These are phyloP conservation scores for Hymenopus coronatus DNA, from an alignment of 2,888 invertebrate genomes.

Conservation along the genomic window DNA sequence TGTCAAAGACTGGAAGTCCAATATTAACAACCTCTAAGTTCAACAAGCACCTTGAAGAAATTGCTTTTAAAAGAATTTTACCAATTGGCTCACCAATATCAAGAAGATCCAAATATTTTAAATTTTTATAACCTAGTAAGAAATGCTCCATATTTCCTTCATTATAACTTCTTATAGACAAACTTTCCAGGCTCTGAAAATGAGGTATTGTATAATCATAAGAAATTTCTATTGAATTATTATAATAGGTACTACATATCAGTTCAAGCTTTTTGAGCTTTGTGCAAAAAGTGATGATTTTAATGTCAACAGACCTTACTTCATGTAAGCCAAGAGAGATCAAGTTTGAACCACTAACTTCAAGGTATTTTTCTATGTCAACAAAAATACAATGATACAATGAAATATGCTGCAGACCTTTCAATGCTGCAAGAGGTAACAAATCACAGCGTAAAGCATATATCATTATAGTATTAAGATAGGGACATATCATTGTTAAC, in stretches of 20 bases:
- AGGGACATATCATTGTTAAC: not conserved
- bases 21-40: not conserved
- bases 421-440: not conserved
- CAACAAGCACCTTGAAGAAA: not conserved
- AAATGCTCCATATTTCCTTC: not conserved
- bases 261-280: not conserved
- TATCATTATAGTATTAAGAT: not conserved
- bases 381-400: not conserved
- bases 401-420: not conserved
- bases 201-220: not conserved
- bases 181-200: not conserved
- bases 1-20: not conserved
- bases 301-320: not conserved
- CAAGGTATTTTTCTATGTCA: not conserved
- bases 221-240: not conserved
- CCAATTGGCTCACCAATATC: not conserved
- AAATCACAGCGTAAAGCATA: not conserved
- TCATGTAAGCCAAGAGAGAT: not conserved
- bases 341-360: not conserved
- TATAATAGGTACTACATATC: not conserved
- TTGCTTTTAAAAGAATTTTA: not conserved
- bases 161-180: not conserved
- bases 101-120: not conserved
- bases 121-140: not conserved
- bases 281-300: not conserved